These are phyloP conservation scores for Rattus rattus DNA, from an alignment of 2,113 vertebrate species.

Conservation along the genomic window DNA sequence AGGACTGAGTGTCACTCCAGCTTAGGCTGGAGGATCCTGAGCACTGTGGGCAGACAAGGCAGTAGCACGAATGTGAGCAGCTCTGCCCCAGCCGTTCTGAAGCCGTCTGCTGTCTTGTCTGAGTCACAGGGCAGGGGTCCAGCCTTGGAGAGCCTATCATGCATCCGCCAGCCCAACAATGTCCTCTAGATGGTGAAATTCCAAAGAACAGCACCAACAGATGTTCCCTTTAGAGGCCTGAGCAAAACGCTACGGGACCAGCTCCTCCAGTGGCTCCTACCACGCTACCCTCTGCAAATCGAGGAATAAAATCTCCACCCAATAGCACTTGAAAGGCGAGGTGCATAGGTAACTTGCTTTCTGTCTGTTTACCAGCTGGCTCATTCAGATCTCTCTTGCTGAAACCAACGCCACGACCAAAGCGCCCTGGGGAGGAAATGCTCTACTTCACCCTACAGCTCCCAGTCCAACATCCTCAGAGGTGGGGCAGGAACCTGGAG, in stretches of 20 bases:
- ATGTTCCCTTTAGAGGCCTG: conserved; percentile 66
- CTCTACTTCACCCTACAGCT: background rate
- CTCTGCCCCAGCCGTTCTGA: conserved; percentile 55
- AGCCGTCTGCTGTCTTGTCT: too few species aligned
- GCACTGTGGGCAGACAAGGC: conserved; percentile 74
- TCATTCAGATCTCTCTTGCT: background rate
- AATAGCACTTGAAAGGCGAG: too few species aligned
- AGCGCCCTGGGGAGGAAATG: background rate
- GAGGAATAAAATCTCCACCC: background rate
- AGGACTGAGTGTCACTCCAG: conserved; percentile 83
- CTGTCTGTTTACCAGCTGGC: background rate
- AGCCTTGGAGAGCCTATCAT: conserved; percentile 72
- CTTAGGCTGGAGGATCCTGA: conserved; percentile 83
- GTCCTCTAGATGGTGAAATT: conserved; percentile 78
- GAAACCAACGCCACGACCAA: background rate
- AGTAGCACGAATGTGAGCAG: conserved; percentile 77
- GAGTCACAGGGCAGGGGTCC: conserved; percentile 34
- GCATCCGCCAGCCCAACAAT: conserved; percentile 75
- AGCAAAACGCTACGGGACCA: conserved; percentile 48
- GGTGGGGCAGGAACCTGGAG: background rate
- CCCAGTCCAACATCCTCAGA: background rate
- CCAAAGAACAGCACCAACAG: conserved; percentile 70
- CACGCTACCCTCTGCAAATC: conserved; percentile 53
- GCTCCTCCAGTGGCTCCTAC: conserved; percentile 50
- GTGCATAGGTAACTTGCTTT: background rate